Base-by-base conservation (phyloP, 1,140 invertebrate species). In the Bemisia tabaci region DNA sequence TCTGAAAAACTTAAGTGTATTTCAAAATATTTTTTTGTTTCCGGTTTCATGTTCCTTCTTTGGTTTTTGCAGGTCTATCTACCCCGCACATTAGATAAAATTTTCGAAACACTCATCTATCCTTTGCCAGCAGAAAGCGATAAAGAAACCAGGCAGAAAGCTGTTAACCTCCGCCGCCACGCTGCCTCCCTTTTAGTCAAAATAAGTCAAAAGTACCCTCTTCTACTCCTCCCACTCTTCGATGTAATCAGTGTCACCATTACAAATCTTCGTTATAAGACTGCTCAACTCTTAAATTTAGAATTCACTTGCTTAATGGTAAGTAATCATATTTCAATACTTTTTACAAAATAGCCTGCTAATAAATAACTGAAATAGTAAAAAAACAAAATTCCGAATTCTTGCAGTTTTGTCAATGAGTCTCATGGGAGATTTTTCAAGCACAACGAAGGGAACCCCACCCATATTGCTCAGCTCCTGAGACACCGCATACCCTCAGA, bases 121-220 rank as follows among this genome's bases (percentile, higher is more conserved):
- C 84, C 85, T 60, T 80, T 82, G 1, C 83, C 82, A 9, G 83
- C 82, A 2, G 81, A 85, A 68, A 80, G 81, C 11, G 78, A 79
- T 1, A 85, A 85, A 74, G 79, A 82, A 59, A 84, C 82, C 21
- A 78, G 87, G 61, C 86, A 85, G 11, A 82, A 84, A 67, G 84
- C 85, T 17, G 91, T 91, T 78, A 93, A 93, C 74, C 85, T 95
- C 0, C 78, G 92, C 11, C 82, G 91, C 1, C 93, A 95, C 79
- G 91, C 92, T 1, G 92, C 91, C 26, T 91, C 90, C 21, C 77
- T 93, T 1, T 85, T 95, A 77, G 91, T 96, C 0, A 95, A 95
- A 79, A 85, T 95, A 39, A 90, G 88, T 17, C 84, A 89, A 59
- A 90, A 91, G 73, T 93, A 92, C 79, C 91, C 92, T 0, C 75